phyloP scores from a whole-genome alignment of 1,140 invertebrate genomes.

The Drosophila baimaii region DNA sequence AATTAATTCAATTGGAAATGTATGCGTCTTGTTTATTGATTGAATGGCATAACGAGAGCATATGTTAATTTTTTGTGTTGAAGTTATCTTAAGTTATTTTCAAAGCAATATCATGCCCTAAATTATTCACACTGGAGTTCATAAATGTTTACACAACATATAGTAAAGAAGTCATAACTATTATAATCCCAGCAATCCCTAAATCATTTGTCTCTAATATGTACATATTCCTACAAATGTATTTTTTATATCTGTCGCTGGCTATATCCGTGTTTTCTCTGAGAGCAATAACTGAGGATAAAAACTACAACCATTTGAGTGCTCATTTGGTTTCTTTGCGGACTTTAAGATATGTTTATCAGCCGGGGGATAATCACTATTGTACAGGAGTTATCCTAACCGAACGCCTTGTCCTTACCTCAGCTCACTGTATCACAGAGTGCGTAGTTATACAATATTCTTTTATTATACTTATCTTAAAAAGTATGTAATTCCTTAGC shows the following conservation, averaged over 20 bases:
- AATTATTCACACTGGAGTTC: background rate
- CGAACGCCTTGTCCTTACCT: constrained; percentile 20
- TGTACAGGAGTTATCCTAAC: constrained; percentile 34
- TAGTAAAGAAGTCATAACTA: background rate
- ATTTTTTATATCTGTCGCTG: background rate
- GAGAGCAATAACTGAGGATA: background rate
- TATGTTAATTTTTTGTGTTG: background rate
- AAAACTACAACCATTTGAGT: constrained; percentile 3
- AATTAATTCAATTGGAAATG: constrained; percentile 20
- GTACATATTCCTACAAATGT: background rate
- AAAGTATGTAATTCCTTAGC: background rate
- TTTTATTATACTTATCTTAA: background rate
- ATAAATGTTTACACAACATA: too few relatives aligned
- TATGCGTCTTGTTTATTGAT: constrained; percentile 17
- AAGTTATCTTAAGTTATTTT: constrained; percentile 2
- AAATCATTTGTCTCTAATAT: background rate
- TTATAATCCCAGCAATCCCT: background rate
- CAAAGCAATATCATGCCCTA: background rate
- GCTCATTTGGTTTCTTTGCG: constrained; percentile 27
- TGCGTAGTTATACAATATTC: background rate
- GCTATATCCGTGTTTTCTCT: background rate
- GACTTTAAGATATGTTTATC: background rate
- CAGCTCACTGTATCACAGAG: constrained; percentile 42
- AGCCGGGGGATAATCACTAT: constrained; percentile 39
- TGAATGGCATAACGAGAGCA: background rate